phyloP scores from a whole-genome alignment of 2,113 vertebrate genomes.

The Ptyas mucosa region DNA sequence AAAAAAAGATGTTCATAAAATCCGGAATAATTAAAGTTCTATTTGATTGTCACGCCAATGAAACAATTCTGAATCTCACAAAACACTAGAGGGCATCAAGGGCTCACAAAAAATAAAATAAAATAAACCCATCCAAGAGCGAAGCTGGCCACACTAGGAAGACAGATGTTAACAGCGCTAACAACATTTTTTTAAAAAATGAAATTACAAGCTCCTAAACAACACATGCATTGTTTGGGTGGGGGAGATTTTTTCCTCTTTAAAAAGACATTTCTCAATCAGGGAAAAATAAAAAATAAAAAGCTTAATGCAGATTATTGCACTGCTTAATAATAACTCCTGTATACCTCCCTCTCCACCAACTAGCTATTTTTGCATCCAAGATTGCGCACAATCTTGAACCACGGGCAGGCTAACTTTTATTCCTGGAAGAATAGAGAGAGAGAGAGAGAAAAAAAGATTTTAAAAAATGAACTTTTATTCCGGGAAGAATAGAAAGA shows the following conservation, averaged over 20 bases:
- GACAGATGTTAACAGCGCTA: slow-evolving; percentile 42
- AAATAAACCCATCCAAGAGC: neutral
- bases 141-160: slow-evolving; percentile 10
- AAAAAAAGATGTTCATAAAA: neutral
- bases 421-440: neutral
- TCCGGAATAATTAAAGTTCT: neutral
- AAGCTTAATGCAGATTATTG: slow-evolving; percentile 6
- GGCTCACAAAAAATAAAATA: slow-evolving; percentile 23
- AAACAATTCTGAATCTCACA: slow-evolving; percentile 2
- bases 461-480: too few species aligned
- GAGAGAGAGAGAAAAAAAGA: too few species aligned
- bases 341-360: slow-evolving; percentile 20
- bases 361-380: neutral
- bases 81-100: slow-evolving; percentile 72
- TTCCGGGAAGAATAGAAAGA: neutral
- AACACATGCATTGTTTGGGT: neutral
- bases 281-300: neutral
- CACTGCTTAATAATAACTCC: neutral
- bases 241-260: neutral
- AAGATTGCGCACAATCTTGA: neutral
- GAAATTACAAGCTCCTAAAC: neutral
- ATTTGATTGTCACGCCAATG: neutral
- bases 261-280: neutral
- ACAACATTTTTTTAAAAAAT: neutral
- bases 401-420: neutral